Percentiles rank a stretch among this genome's conserved stretches.
phyloP scores from a whole-genome alignment of 2,797 vertebrate species.

The Crotalus adamanteus region DNA sequence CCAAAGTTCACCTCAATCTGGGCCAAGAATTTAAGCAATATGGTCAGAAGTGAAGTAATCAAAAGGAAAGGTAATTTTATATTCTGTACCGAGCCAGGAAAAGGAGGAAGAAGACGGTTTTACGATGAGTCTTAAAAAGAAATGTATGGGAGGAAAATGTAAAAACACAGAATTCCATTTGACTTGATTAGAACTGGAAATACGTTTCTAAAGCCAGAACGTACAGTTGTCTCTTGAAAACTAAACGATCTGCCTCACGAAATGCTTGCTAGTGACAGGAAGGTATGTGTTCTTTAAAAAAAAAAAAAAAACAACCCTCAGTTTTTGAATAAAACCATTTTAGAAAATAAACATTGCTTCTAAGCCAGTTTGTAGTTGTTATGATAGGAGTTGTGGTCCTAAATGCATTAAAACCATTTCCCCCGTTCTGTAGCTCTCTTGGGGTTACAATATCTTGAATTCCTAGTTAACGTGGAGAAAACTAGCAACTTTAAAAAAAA shows the following conservation, averaged over 20 bases:
- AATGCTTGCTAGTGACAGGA: conserved; percentile 10
- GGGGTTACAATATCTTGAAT: not conserved
- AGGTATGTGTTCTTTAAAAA: not conserved
- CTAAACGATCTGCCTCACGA: conserved; percentile 9
- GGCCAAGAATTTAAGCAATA: conserved; percentile 25
- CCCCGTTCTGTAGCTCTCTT: not conserved
- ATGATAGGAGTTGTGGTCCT: not conserved
- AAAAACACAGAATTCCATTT: not conserved
- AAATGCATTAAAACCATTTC: not conserved
- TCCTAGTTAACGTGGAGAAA: not conserved
- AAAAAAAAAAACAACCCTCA: not conserved
- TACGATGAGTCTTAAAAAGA: not conserved
- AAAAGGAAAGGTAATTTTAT: not conserved
- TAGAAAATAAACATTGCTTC: not conserved
- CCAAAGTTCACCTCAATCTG: not conserved
- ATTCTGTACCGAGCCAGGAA: not conserved
- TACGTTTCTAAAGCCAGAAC: not conserved
- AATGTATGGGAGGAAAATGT: not conserved
- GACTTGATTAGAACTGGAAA: not conserved
- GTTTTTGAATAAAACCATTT: not conserved
- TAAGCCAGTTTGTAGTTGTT: not conserved
- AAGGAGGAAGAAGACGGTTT: conserved; percentile 1
- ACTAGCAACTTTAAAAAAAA: too few species aligned
- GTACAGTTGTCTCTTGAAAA: not conserved
- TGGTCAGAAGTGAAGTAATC: conserved; percentile 8